Percentiles rank a stretch among this genome's conserved stretches.
Conservation (phyloP, 2,888 invertebrate species). For the Protophormia terraenovae region DNA sequence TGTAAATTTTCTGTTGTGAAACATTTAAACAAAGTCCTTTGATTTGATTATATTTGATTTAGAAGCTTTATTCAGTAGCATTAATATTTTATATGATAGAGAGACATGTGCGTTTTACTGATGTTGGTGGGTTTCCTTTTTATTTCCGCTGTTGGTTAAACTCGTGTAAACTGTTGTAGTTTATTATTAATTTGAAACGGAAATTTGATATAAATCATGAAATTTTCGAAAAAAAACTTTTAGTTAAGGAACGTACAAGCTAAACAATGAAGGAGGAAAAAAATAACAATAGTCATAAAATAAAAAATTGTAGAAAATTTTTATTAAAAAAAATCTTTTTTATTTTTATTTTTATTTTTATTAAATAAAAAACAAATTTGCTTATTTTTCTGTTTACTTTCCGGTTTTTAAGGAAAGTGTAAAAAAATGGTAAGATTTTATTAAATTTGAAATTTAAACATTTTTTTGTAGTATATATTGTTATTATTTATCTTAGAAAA, state of each 20-base stretch:
- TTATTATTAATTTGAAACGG: slow-evolving; percentile 57
- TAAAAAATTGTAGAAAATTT: too few relatives aligned
- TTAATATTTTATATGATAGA: neutral
- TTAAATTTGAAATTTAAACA: too few relatives aligned
- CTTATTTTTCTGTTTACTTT: too few relatives aligned
- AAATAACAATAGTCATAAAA: too few relatives aligned
- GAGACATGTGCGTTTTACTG: slow-evolving; percentile 4
- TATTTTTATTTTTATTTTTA: too few relatives aligned
- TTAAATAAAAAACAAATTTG: too few relatives aligned
- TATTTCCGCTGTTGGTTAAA: neutral
- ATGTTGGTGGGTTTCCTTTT: neutral
- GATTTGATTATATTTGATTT: neutral
- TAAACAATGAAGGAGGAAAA: too few relatives aligned
- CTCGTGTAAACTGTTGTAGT: neutral
- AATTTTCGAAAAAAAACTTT: neutral
- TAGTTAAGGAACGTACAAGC: neutral
- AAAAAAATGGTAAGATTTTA: too few relatives aligned
- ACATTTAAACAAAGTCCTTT: slow-evolving; percentile 14
- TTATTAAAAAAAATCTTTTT: too few relatives aligned
- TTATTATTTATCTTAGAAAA: too few relatives aligned
- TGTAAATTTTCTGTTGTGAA: neutral
- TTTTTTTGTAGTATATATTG: too few relatives aligned
- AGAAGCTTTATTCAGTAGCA: neutral
- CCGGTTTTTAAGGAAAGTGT: too few relatives aligned
- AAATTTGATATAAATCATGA: slow-evolving; percentile 47